Percentiles rank a stretch among this genome's conserved stretches.
Conservation (phyloP, 2,113 vertebrate species). For the Crotalus horridus region DNA sequence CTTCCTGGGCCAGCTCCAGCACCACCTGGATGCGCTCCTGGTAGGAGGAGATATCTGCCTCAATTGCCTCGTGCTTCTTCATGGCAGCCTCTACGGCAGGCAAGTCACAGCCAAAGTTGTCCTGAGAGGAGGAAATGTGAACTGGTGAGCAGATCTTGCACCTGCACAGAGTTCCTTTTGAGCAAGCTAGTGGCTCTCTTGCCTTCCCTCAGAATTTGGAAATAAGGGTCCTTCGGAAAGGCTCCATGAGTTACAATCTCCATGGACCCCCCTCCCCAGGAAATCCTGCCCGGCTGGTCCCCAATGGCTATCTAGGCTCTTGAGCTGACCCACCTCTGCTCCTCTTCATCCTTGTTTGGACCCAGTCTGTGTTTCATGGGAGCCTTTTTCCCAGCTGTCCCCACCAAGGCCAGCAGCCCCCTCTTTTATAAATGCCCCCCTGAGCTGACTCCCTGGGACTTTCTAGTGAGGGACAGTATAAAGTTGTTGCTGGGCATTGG, state of each 20-base stretch:
- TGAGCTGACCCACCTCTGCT: not conserved
- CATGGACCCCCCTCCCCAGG: not conserved
- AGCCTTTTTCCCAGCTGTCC: not conserved
- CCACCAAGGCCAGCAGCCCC: not conserved
- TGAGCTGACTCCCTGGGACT: not conserved
- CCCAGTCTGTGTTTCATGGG: not conserved
- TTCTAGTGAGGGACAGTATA: not conserved
- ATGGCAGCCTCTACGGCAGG: slow-evolving; percentile 92
- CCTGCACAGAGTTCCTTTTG: not conserved
- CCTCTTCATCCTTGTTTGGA: not conserved
- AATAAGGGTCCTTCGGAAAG: too few relatives aligned
- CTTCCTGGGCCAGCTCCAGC: slow-evolving; percentile 81
- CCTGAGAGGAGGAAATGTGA: slow-evolving; percentile 62
- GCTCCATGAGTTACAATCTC: not conserved
- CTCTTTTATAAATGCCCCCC: not conserved
- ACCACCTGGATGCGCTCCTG: slow-evolving; percentile 89
- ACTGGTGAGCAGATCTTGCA: accelerated
- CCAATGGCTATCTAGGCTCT: not conserved
- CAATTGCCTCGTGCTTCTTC: slow-evolving; percentile 97
- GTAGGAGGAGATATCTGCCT: slow-evolving; percentile 92
- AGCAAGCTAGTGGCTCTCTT: too few relatives aligned
- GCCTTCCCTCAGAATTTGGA: too few relatives aligned
- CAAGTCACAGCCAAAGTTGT: slow-evolving; percentile 94
- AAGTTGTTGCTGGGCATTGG: not conserved
- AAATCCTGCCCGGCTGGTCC: not conserved